Conservation (phyloP, 2,797 vertebrate species). For the Harpagifer antarcticus region DNA sequence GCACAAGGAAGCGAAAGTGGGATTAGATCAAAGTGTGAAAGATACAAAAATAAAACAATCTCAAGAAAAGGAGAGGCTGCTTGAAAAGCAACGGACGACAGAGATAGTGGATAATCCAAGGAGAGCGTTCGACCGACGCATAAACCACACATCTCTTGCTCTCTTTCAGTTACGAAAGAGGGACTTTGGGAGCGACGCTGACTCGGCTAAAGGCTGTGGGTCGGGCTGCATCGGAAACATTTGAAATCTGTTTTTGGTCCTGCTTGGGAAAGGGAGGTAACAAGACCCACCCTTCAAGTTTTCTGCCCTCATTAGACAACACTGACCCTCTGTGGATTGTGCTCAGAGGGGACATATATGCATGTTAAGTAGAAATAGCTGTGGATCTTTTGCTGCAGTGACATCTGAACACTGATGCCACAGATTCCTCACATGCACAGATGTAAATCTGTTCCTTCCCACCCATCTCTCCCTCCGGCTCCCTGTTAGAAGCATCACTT, state of each 20-base stretch:
- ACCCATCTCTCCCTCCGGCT: conserved; percentile 42
- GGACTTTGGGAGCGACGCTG: conserved; percentile 56
- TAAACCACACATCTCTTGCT: conserved; percentile 11
- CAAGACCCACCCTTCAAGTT: conserved; percentile 75
- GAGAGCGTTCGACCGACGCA: conserved; percentile 41
- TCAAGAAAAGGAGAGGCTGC: conserved; percentile 25
- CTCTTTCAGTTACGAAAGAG: conserved; percentile 46
- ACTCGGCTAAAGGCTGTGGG: conserved; percentile 60
- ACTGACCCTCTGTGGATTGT: conserved; percentile 44
- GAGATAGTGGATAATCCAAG: conserved; percentile 30
- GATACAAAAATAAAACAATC: conserved; percentile 14
- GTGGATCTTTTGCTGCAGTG: conserved; percentile 62
- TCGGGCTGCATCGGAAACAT: conserved; percentile 37
- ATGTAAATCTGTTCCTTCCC: conserved; percentile 65
- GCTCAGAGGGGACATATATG: conserved; percentile 17
- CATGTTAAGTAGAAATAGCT: conserved; percentile 36
- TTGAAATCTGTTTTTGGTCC: conserved; percentile 23
- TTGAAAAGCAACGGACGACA: conserved; percentile 30
- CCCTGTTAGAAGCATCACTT: conserved; percentile 36
- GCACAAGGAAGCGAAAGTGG: conserved; percentile 45
- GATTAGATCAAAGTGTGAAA: conserved; percentile 14
- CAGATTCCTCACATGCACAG: conserved; percentile 57
- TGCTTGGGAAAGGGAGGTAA: conserved; percentile 56
- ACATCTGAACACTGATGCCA: conserved; percentile 58
- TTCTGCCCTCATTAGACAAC: conserved; percentile 31